Evolutionary conservation across 2,888 invertebrate genomes (phyloP).

Genomic region (Mechanitis messenoides): DNA sequence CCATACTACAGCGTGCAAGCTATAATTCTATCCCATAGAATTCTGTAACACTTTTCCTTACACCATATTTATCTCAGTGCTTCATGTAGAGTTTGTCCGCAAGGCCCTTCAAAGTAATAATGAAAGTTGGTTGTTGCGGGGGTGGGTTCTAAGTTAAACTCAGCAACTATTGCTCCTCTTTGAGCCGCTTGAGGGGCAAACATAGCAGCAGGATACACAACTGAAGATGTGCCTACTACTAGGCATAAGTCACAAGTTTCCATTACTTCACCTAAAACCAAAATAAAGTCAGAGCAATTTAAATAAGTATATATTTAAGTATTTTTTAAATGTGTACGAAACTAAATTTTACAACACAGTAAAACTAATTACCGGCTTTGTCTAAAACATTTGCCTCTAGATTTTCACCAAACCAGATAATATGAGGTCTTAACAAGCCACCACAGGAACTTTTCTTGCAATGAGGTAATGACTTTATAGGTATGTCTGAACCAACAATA

Average conservation of each 20-base stretch:
- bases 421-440: conserved; percentile 85
- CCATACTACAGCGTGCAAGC: too few species aligned
- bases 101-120: conserved; percentile 68
- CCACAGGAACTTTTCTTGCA: conserved; percentile 79
- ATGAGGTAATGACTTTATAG: conserved; percentile 81
- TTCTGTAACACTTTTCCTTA: not conserved
- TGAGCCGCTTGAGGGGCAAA: conserved; percentile 87
- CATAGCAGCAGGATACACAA: conserved; percentile 92
- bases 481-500: conserved; percentile 75
- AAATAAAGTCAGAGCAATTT: not conserved
- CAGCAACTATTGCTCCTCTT: conserved; percentile 76
- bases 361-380: conserved; percentile 73
- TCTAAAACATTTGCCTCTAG: conserved; percentile 79
- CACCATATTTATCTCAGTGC: conserved; percentile 41
- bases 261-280: conserved; percentile 76
- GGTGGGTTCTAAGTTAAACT: conserved; percentile 70
- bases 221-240: conserved; percentile 90
- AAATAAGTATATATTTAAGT: not conserved
- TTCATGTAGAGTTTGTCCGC: conserved; percentile 58
- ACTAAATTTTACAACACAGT: conserved; percentile 2
- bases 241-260: conserved; percentile 85
- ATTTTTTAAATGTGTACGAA: not conserved
- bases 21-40: too few species aligned
- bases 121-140: conserved; percentile 61
- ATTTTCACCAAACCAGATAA: conserved; percentile 93